Percentiles rank a stretch among this genome's conserved stretches.
Conservation (phyloP, 2,888 invertebrate species). For the Metacarcinus magister region DNA sequence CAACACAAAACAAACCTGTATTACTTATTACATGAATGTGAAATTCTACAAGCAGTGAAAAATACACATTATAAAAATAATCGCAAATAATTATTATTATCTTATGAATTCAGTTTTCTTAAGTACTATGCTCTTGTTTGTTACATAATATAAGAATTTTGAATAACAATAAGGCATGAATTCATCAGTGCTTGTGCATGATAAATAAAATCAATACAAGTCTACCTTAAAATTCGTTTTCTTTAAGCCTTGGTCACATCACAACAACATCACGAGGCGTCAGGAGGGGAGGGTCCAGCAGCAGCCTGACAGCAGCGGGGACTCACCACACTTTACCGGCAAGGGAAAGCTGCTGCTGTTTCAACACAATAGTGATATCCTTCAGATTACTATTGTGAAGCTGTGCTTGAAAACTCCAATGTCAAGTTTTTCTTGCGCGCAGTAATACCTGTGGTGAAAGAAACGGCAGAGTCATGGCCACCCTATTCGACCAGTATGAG, state of each 20-base stretch:
- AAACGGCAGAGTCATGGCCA: conserved; percentile 66
- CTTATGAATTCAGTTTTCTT: neutral
- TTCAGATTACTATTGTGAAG: neutral
- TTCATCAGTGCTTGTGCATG: neutral
- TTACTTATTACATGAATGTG: no score
- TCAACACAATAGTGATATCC: neutral
- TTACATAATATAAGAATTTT: no score
- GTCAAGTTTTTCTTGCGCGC: neutral
- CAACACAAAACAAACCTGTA: no score
- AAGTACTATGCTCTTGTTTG: no score
- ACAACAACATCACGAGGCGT: conserved; percentile 56
- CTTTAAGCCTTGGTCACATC: neutral
- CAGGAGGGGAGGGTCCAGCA: neutral
- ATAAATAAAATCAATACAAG: neutral
- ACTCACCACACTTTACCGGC: neutral
- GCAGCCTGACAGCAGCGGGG: neutral
- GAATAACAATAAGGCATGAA: neutral
- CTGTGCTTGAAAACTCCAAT: neutral
- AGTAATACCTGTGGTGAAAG: neutral
- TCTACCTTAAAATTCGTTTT: neutral
- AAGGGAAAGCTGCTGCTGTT: neutral
- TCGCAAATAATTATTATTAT: neutral
- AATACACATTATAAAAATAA: no score
- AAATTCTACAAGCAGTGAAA: no score
- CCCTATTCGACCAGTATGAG: conserved; percentile 81